Evolutionary conservation across 2,113 vertebrate genomes (phyloP).

Genomic region (Sylvicapra grimmia): DNA sequence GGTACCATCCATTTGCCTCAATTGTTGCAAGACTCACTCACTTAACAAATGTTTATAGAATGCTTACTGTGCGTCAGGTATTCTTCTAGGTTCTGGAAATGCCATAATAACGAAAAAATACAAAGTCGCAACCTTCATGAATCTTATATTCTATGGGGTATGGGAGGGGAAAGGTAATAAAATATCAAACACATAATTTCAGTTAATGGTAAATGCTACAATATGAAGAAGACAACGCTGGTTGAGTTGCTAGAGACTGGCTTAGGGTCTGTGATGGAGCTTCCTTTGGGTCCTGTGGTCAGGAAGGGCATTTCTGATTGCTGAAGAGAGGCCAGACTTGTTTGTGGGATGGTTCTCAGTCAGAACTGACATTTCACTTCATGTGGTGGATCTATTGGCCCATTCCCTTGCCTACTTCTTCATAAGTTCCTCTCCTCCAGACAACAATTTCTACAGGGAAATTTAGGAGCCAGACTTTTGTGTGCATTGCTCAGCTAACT

Average conservation of each 20-base stretch:
- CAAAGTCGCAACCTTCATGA: neutral
- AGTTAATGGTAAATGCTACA: neutral
- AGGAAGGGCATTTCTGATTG: neutral
- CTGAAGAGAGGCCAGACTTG: neutral
- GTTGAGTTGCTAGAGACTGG: neutral
- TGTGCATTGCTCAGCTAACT: neutral
- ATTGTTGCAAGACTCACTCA: neutral
- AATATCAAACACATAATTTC: neutral
- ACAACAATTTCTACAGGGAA: neutral
- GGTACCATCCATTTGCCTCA: neutral
- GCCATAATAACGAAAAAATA: neutral
- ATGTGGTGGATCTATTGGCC: accelerated
- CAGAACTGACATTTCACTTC: neutral
- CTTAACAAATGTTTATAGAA: neutral
- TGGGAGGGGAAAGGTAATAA: neutral
- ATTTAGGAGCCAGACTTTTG: neutral
- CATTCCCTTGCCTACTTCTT: neutral
- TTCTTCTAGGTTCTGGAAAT: neutral
- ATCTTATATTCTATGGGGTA: neutral
- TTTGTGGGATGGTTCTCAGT: neutral
- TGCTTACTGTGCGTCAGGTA: neutral
- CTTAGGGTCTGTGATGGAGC: neutral
- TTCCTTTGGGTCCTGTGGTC: neutral
- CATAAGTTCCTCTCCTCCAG: neutral
- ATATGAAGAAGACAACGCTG: neutral